Conservation (phyloP, 2,888 invertebrate genomes). For the Tetragnatha montana region DNA sequence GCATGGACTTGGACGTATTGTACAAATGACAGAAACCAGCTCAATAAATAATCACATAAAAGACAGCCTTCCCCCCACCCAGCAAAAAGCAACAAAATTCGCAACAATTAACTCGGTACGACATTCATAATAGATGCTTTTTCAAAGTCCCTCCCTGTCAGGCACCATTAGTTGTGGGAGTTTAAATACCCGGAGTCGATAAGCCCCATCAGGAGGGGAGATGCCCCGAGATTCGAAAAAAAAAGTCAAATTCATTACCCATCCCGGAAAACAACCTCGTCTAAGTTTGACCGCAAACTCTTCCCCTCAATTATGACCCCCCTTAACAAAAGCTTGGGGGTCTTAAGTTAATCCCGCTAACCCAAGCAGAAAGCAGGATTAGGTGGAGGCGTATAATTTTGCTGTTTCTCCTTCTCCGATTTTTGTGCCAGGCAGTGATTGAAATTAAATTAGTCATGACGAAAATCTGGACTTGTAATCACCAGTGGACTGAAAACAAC, state of each 20-base stretch:
- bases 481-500: slow-evolving; percentile 58
- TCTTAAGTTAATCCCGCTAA: slow-evolving; percentile 64
- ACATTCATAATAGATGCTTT: not conserved
- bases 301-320: slow-evolving; percentile 35
- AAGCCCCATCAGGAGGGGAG: slow-evolving; percentile 15
- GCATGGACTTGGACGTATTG: too few species aligned
- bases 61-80: not conserved
- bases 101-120: not conserved
- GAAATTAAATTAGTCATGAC: slow-evolving; percentile 70
- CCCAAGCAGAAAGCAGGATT: slow-evolving; percentile 68
- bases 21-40: too few species aligned
- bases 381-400: slow-evolving; percentile 47
- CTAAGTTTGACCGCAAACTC: slow-evolving; percentile 56
- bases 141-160: slow-evolving; percentile 9
- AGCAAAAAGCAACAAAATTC: not conserved
- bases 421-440: slow-evolving; percentile 60
- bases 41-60: too few species aligned
- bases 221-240: slow-evolving; percentile 17
- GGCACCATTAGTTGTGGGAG: slow-evolving; percentile 6
- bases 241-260: slow-evolving; percentile 55
- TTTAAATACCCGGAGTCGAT: slow-evolving; percentile 17
- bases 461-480: slow-evolving; percentile 64
- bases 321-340: slow-evolving; percentile 65
- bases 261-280: slow-evolving; percentile 56
- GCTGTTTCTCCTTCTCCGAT: slow-evolving; percentile 54